These are phyloP conservation scores for Bucco capensis DNA, from an alignment of 2,113 vertebrate species.

Conservation along the genomic window DNA sequence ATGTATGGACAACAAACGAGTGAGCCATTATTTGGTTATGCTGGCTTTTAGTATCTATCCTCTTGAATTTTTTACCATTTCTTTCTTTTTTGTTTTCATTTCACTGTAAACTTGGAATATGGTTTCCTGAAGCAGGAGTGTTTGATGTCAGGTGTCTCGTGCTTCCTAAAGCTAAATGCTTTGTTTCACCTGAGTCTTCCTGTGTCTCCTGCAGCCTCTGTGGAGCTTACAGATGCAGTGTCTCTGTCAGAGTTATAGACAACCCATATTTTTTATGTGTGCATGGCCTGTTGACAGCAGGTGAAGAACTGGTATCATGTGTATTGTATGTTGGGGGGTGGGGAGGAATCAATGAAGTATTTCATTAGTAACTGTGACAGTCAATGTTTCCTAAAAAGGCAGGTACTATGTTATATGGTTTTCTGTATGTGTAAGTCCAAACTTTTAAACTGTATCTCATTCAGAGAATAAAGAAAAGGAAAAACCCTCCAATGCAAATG, in stretches of 20 bases:
- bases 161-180: not conserved
- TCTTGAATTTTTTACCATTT: not conserved
- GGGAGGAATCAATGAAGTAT: accelerated
- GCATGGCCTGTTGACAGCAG: not conserved
- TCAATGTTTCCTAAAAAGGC: not conserved
- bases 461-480: not conserved
- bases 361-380: not conserved
- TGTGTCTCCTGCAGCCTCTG: not conserved
- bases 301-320: not conserved
- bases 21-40: not conserved
- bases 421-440: not conserved
- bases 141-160: not conserved
- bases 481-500: not conserved
- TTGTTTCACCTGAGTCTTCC: not conserved
- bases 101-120: not conserved
- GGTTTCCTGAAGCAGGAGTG: not conserved
- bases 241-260: not conserved
- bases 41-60: not conserved
- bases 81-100: not conserved
- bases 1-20: not conserved
- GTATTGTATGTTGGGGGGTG: not conserved
- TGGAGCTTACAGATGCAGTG: not conserved
- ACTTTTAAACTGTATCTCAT: not conserved
- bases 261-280: not conserved
- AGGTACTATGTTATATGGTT: not conserved